A percentile compares a stretch with the other conserved stretches of the same genome.
phyloP scores from a whole-genome alignment of 1,140 invertebrate species.

The Pantala flavescens region DNA sequence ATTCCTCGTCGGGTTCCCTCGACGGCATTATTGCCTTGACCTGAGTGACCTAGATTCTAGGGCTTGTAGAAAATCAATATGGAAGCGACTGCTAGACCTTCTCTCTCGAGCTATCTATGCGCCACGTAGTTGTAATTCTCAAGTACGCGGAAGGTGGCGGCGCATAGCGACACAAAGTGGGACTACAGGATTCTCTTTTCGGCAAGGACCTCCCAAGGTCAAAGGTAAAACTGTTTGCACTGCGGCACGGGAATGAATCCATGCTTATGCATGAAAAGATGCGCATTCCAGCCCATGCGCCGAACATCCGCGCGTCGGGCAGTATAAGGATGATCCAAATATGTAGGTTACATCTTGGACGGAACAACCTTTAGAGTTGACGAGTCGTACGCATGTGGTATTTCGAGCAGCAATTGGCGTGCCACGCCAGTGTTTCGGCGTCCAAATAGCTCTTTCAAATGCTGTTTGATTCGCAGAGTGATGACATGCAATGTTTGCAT shows the following conservation, averaged over 20 bases:
- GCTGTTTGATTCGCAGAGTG: too few relatives aligned
- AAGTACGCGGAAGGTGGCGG: not conserved
- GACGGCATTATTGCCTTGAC: constrained; percentile 4
- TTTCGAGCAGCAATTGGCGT: too few relatives aligned
- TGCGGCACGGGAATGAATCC: not conserved
- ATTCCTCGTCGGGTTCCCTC: not conserved
- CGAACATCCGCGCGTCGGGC: too few relatives aligned
- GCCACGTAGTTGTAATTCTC: not conserved
- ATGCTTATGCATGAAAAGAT: too few relatives aligned
- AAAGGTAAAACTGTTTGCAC: not conserved
- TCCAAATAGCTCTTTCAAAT: too few relatives aligned
- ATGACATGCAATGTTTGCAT: too few relatives aligned
- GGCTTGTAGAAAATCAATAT: not conserved
- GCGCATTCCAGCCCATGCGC: too few relatives aligned
- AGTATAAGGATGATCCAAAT: too few relatives aligned
- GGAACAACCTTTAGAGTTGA: too few relatives aligned
- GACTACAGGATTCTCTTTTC: not conserved
- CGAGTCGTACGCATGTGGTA: too few relatives aligned
- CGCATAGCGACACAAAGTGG: not conserved
- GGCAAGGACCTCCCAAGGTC: not conserved
- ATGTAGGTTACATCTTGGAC: too few relatives aligned
- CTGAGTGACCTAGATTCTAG: not conserved
- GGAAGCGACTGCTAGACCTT: not conserved
- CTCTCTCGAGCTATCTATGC: not conserved
- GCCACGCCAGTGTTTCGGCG: too few relatives aligned